Conservation (phyloP, 2,888 invertebrate genomes). For the Eristalinus sepulchralis region DNA sequence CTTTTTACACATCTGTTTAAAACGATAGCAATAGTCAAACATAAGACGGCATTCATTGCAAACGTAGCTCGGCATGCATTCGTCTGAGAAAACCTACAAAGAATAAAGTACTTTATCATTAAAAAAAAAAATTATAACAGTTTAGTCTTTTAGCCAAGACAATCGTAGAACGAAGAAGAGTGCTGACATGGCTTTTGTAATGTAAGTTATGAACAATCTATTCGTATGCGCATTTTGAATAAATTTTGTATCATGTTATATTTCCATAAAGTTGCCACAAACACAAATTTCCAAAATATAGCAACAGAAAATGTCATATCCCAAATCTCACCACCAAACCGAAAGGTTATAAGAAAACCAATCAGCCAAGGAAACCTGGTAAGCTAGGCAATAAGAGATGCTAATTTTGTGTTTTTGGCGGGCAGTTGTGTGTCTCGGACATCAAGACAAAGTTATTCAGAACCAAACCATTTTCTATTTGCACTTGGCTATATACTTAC, state of each 20-base stretch:
- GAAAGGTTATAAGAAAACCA: not conserved
- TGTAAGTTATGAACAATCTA: too few relatives aligned
- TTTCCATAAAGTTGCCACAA: too few relatives aligned
- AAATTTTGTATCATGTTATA: too few relatives aligned
- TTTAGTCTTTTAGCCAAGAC: not conserved
- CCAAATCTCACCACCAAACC: constrained; percentile 44
- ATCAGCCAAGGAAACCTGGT: not conserved
- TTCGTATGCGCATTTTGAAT: too few relatives aligned
- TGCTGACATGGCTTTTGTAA: too few relatives aligned
- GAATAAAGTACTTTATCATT: not conserved
- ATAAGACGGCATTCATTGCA: constrained; percentile 86
- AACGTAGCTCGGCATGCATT: constrained; percentile 88
- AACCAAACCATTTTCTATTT: constrained; percentile 74
- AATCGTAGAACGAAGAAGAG: not conserved
- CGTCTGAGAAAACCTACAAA: constrained; percentile 79
- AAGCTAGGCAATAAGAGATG: not conserved
- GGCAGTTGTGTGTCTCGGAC: constrained; percentile 11
- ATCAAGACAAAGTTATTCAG: constrained; percentile 61
- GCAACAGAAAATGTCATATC: not conserved
- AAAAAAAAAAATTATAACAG: too few relatives aligned
- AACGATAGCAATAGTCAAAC: constrained; percentile 87
- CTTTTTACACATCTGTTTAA: constrained; percentile 88
- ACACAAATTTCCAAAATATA: not conserved
- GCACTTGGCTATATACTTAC: not conserved
- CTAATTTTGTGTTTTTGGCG: constrained; percentile 31